Evolutionary conservation across 2,113 vertebrate genomes (phyloP), one percentile per base, ranked within the genome.

Genomic region (Pedionomus torquatus): DNA sequence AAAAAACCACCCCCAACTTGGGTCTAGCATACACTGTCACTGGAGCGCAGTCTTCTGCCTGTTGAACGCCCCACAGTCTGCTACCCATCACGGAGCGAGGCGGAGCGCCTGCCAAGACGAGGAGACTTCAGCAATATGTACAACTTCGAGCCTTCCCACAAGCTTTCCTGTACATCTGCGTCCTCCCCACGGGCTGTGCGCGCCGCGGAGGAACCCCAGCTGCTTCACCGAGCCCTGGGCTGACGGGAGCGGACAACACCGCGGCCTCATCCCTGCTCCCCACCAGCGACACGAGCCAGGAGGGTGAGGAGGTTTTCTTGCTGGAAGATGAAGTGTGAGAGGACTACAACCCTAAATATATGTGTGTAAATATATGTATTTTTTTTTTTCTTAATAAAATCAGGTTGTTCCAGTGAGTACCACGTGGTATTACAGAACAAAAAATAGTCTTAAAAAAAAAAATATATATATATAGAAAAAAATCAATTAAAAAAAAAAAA

Each of bases 11-110:
- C 25, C 25, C 49, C 24, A 51, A 26, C 26, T 57, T 43, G 92
- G 94, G 92, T 95, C 90, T 95, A 94, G 95, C 83, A 86, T 63
- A 96, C 80, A 68, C 95, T 96, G 96, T 87, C 93, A 93, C 1
- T 4, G 72, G 24, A 60, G 95, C 2, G 21, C 70, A 87, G 94
- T 25, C 89, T 44, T 18, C 89, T 89, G 90, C 76, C 87, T 78
- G 51, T 92, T 87, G 55, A 83, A 71, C 7, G 41, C 52, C 51
- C 16, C 75, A 84, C 94, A 89, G 95, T 81, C 54, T 79, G 90
- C 83, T 92, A 41, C 79, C 92, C 83, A 72, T 78, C 94, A 68
- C 58, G 2, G 83, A 88, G 85, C 13, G 60, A 60, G 15, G 63
- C 86, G 31, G 69, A 90, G 86, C 4, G 31, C 0, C 4, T 87